Evolutionary conservation across 53 echinoderm and acorn worm species (phyloP).

Genomic region (Arbacia lixula): DNA sequence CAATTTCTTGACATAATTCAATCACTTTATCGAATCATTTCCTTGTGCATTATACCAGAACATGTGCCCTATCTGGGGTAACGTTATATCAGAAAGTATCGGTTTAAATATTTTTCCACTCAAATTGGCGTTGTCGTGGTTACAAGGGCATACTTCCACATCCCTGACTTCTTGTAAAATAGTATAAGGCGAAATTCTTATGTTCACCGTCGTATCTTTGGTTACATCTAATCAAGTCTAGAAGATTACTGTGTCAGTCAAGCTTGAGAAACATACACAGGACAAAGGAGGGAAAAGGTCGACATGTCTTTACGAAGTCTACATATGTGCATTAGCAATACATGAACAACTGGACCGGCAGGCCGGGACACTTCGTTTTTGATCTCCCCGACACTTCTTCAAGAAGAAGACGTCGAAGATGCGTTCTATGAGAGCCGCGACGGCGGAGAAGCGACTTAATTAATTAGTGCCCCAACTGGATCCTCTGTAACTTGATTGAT

Average conservation of each 20-base stretch:
- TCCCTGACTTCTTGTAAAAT: no score
- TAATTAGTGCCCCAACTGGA: conserved; percentile 44
- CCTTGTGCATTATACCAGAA: not conserved
- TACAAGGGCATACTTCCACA: no score
- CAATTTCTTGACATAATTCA: not conserved
- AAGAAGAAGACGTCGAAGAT: not conserved
- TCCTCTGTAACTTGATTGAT: conserved; percentile 53
- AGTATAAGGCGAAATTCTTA: no score
- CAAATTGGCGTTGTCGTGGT: no score
- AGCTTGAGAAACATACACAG: conserved; percentile 8
- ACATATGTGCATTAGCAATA: conserved; percentile 31
- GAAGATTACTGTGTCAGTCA: conserved; percentile 12
- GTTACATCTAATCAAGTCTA: conserved; percentile 27
- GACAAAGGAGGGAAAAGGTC: conserved; percentile 4
- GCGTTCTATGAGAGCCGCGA: not conserved
- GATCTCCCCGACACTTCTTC: conserved; percentile 50
- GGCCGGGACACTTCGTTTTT: not conserved
- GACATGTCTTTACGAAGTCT: conserved; percentile 28
- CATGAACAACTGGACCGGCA: not conserved
- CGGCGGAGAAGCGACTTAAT: conserved; percentile 38
- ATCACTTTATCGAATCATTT: conserved; percentile 22
- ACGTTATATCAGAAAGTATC: conserved; percentile 10
- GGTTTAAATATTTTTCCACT: no score
- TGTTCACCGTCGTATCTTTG: no score
- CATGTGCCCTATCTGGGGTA: not conserved